A percentile compares a stretch with the other conserved stretches of the same genome.
Evolutionary conservation across 2,797 vertebrate species (phyloP).

Genomic region (Melanotaenia trifasciata): DNA sequence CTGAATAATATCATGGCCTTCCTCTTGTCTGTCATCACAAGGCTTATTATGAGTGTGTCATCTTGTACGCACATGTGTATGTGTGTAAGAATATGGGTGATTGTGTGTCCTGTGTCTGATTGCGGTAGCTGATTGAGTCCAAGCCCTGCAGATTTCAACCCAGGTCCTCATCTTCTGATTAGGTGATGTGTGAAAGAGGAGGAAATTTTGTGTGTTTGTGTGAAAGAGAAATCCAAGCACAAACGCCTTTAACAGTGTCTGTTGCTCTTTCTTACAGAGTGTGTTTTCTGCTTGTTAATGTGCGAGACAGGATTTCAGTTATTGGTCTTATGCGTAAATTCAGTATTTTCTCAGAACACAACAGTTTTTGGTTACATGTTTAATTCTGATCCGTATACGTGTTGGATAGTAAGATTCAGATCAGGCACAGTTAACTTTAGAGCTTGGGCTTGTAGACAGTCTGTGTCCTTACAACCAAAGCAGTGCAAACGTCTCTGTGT

Average conservation of each 20-base stretch:
- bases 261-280: slow-evolving; percentile 14
- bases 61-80: slow-evolving; percentile 16
- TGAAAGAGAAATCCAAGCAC: slow-evolving; percentile 8
- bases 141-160: slow-evolving; percentile 67
- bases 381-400: background rate
- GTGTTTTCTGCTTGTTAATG: slow-evolving; percentile 1
- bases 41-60: slow-evolving; percentile 67
- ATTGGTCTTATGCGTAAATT: background rate
- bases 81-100: slow-evolving; percentile 30
- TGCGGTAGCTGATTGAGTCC: slow-evolving; percentile 77
- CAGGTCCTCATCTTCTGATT: slow-evolving; percentile 75
- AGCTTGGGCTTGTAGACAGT: slow-evolving; percentile 20
- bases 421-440: slow-evolving; percentile 16
- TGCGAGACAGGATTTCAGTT: slow-evolving; percentile 9
- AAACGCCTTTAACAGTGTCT: slow-evolving; percentile 26
- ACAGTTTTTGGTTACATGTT: background rate
- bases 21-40: slow-evolving; percentile 65
- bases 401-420: background rate
- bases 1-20: slow-evolving; percentile 79
- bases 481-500: slow-evolving; percentile 43
- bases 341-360: background rate
- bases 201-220: slow-evolving; percentile 31
- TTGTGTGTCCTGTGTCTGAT: slow-evolving; percentile 67
- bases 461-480: slow-evolving; percentile 47
- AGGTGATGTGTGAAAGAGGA: slow-evolving; percentile 65